Evolutionary conservation across 2,113 vertebrate genomes (phyloP), one percentile per base, ranked within the genome.

Genomic region (Sarotherodon lohbergeri): DNA sequence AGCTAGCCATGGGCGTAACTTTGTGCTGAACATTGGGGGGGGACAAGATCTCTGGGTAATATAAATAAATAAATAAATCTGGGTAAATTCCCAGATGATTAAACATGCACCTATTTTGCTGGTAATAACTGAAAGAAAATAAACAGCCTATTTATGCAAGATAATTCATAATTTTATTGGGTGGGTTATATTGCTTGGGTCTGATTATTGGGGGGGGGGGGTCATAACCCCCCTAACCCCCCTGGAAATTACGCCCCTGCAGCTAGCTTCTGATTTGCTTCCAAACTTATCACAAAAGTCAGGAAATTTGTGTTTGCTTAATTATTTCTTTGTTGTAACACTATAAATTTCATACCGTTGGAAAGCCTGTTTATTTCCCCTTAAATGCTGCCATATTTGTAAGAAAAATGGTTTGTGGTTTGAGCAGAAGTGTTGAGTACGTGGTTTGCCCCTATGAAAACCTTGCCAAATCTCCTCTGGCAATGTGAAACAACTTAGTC

Each of bases 281-380:
- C 36, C 57, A 61, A 61, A 61, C 8, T 32, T 61, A 32, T 32
- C 3, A 61, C 8, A 61, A 61, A 61, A 61, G 57, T 34, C 2
- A 61, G 14, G 29, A 2, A 61, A 61, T 34, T 32, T 61, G 16
- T 34, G 29, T 61, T 61, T 34, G 59, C 29, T 10, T 29, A 6
- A 3, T 34, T 34, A 61, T 61, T 34, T 61, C 59, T 61, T 34
- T 61, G 59, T 34, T 61, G 29, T 34, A 61, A 61, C 59, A 34
- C 16, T 61, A 0, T 61, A 61, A 0, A 34, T 61, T 61, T 61
- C 14, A 32, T 61, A 32, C 16, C 0, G 3, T 1, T 61, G 29
- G 29, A 17, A 61, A 61, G 32, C 57, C 29, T 61, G 57, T 32
- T 61, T 17, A 61, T 61, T 61, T 61, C 3, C 57, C 29, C 57